Percentiles rank a stretch among this genome's conserved stretches.
Evolutionary conservation across 2,888 invertebrate species (phyloP).

Genomic region (Ochlodes sylvanus): DNA sequence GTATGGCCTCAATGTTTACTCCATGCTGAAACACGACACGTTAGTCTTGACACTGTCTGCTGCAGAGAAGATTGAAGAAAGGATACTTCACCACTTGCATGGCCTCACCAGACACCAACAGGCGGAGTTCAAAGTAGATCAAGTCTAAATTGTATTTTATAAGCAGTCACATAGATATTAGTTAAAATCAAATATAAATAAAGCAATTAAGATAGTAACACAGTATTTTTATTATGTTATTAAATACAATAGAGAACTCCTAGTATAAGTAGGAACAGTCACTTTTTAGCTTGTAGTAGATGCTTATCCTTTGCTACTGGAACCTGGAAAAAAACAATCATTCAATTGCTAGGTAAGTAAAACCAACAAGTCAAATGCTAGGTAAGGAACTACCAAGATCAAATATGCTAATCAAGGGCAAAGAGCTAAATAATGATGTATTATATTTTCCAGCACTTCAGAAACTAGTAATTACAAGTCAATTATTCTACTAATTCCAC

Average conservation of each 20-base stretch:
- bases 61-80: slow-evolving; percentile 93
- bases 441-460: too few species aligned
- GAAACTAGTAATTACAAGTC: too few species aligned
- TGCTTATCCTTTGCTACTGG: slow-evolving; percentile 41
- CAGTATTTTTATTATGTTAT: slow-evolving; percentile 8
- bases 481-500: too few species aligned
- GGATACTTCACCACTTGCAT: slow-evolving; percentile 88
- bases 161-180: not conserved
- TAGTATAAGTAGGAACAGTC: slow-evolving; percentile 7
- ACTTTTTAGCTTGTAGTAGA: slow-evolving; percentile 37
- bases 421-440: too few species aligned
- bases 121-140: slow-evolving; percentile 86
- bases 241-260: not conserved
- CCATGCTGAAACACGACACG: slow-evolving; percentile 98
- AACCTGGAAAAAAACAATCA: slow-evolving; percentile 52
- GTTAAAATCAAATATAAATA: not conserved
- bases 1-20: slow-evolving; percentile 97
- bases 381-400: too few species aligned
- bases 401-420: too few species aligned
- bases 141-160: slow-evolving; percentile 69
- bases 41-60: slow-evolving; percentile 94
- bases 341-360: too few species aligned
- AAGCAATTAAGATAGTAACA: slow-evolving; percentile 28
- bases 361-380: too few species aligned
- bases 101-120: slow-evolving; percentile 79